phyloP scores from a whole-genome alignment of 2,888 invertebrate genomes.

The Dione vanillae region DNA sequence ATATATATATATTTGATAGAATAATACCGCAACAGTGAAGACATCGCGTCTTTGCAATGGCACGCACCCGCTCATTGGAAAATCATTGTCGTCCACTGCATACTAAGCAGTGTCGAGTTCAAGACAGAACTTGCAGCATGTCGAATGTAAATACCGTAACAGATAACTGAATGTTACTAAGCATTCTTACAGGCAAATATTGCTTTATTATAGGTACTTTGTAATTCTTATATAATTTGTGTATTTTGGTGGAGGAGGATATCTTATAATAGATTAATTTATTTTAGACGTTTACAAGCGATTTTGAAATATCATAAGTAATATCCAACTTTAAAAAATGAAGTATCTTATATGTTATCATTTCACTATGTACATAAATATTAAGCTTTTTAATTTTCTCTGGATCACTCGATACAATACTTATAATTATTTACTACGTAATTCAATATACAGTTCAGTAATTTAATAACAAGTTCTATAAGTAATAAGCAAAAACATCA shows the following conservation, averaged over 20 bases:
- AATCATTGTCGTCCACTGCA: constrained; percentile 77
- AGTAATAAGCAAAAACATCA: neutral
- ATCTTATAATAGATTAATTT: too few relatives aligned
- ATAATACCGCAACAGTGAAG: constrained; percentile 64
- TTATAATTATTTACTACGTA: neutral
- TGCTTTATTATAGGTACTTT: neutral
- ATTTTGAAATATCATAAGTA: too few relatives aligned
- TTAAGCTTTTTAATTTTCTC: too few relatives aligned
- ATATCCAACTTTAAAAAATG: too few relatives aligned
- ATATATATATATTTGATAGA: constrained; percentile 50
- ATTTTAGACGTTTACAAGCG: too few relatives aligned
- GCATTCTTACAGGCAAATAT: constrained; percentile 27
- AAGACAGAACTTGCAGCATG: constrained; percentile 40
- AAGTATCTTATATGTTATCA: too few relatives aligned
- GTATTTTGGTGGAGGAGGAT: neutral
- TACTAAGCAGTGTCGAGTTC: constrained; percentile 61
- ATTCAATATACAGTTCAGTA: neutral
- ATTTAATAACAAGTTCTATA: neutral
- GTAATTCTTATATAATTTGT: neutral
- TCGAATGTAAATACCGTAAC: constrained; percentile 31
- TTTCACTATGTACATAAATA: too few relatives aligned
- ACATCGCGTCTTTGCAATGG: constrained; percentile 75
- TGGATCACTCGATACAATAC: too few relatives aligned
- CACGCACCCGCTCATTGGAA: constrained; percentile 76
- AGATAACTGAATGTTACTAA: constrained; percentile 20